Evolutionary conservation across 2,113 vertebrate species (phyloP).

Genomic region (Tamias sibiricus): DNA sequence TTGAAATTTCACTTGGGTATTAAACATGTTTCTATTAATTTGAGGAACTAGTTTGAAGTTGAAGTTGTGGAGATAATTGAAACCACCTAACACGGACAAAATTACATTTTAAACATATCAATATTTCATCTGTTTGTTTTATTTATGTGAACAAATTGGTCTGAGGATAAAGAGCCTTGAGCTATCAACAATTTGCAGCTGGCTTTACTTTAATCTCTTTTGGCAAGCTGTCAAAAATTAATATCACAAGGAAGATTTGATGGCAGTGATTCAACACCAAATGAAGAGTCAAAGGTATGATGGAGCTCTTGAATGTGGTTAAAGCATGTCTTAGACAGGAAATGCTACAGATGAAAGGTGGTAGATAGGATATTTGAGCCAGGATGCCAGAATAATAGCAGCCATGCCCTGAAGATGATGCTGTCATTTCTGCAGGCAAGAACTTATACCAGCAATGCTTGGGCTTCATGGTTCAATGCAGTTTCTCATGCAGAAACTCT

Average conservation of each 20-base stretch:
- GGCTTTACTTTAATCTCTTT: background rate
- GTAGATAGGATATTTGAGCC: background rate
- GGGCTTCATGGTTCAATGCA: rapidly evolving
- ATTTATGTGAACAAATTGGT: background rate
- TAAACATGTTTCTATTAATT: background rate
- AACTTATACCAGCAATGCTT: rapidly evolving
- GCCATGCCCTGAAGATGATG: rapidly evolving
- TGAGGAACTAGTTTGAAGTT: background rate
- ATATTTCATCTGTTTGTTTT: background rate
- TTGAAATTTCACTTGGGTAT: background rate
- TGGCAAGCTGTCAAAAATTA: background rate
- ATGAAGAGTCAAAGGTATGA: background rate
- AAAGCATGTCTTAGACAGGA: background rate
- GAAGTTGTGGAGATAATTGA: background rate
- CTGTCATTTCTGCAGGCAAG: background rate
- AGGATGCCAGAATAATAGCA: too few species aligned
- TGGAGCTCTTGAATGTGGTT: background rate
- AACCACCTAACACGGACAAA: background rate
- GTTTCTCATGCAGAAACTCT: background rate
- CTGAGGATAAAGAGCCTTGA: background rate
- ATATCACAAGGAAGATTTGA: background rate
- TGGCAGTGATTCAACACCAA: background rate
- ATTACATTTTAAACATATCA: background rate
- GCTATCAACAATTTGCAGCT: background rate
- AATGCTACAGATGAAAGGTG: background rate